Conservation (phyloP, 2,113 vertebrate genomes). For the Nematolebias whitei region DNA sequence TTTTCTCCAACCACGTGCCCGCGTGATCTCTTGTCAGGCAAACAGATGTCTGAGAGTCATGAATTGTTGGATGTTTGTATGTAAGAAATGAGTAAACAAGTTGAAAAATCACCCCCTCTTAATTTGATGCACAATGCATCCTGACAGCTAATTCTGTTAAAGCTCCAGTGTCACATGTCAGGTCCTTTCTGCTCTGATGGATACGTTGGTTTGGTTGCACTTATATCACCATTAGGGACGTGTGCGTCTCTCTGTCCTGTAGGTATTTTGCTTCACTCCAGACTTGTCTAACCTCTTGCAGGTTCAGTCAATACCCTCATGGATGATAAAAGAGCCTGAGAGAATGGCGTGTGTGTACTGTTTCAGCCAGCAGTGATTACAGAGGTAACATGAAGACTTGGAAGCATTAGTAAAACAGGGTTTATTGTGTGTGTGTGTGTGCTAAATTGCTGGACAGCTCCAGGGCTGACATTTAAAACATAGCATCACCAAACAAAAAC, state of each 20-base stretch:
- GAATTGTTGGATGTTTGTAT: constrained; percentile 65
- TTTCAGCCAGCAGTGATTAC: constrained; percentile 72
- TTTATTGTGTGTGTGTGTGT: constrained; percentile 61
- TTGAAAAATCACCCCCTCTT: constrained; percentile 64
- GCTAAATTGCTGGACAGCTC: constrained; percentile 77
- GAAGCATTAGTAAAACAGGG: constrained; percentile 70
- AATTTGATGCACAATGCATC: constrained; percentile 82
- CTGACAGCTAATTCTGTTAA: constrained; percentile 71
- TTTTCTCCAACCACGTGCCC: constrained; percentile 46
- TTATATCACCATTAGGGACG: background rate
- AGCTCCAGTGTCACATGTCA: constrained; percentile 58
- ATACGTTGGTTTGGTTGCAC: constrained; percentile 38
- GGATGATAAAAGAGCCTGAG: constrained; percentile 59
- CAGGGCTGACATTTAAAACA: constrained; percentile 82
- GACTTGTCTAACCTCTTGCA: constrained; percentile 60
- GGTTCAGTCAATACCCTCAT: constrained; percentile 52
- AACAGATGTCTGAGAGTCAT: constrained; percentile 64
- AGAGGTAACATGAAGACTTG: constrained; percentile 77
- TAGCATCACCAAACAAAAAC: constrained; percentile 77
- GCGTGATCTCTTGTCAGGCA: constrained; percentile 67
- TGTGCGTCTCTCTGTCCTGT: constrained; percentile 44
- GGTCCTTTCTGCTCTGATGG: constrained; percentile 49
- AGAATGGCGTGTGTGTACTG: constrained; percentile 71
- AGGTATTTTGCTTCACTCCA: constrained; percentile 28
- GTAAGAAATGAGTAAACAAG: constrained; percentile 69